These are phyloP conservation scores for Diglossa cyanea DNA, from an alignment of 2,797 vertebrate species.

Conservation along the genomic window DNA sequence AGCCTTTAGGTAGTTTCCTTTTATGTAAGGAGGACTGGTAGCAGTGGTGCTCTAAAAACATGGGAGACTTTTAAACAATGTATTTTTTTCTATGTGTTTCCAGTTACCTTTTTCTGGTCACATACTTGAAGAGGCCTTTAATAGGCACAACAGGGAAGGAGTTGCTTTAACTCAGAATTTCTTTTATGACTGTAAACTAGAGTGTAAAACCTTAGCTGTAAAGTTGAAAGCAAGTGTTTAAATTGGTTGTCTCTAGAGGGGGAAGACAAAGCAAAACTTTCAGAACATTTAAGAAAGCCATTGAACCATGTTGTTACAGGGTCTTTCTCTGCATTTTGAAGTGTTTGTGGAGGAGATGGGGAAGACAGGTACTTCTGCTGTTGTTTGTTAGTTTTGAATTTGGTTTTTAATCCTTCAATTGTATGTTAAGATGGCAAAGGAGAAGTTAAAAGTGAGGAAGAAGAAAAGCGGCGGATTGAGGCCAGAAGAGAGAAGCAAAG, in stretches of 20 bases:
- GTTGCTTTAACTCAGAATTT: neutral
- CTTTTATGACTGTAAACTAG: neutral
- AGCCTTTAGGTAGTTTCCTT: neutral
- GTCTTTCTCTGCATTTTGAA: neutral
- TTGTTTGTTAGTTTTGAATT: neutral
- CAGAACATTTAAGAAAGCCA: neutral
- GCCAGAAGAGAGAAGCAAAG: conserved; percentile 85
- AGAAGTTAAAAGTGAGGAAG: conserved; percentile 78
- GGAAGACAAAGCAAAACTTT: neutral
- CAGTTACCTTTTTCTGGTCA: neutral
- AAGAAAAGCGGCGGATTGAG: conserved; percentile 80
- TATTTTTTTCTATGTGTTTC: fast-evolving
- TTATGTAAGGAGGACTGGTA: neutral
- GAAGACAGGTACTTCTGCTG: neutral
- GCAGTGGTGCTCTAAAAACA: neutral
- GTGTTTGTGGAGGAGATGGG: neutral
- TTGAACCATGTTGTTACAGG: neutral
- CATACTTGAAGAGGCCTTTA: neutral
- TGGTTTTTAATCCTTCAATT: neutral
- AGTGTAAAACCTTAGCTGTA: neutral
- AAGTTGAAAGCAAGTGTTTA: neutral
- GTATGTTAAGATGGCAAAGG: conserved; percentile 71
- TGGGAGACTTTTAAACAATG: neutral
- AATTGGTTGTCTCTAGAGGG: neutral
- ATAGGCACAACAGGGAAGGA: neutral